Evolutionary conservation across 2,797 vertebrate genomes (phyloP), one percentile per base, ranked within the genome.

Genomic region (Nothura maculosa): DNA sequence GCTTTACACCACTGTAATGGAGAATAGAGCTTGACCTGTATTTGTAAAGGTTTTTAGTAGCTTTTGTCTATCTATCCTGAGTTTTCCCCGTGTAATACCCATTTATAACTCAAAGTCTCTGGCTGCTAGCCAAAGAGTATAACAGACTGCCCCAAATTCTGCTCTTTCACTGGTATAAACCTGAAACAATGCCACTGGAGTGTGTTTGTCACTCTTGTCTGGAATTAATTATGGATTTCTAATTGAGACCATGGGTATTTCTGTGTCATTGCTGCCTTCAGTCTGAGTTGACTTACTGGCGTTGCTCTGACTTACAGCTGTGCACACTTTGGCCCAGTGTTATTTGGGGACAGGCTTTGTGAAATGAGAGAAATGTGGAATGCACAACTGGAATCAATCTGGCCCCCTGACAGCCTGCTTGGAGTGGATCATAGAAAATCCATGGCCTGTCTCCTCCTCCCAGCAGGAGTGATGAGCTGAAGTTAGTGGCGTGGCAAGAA

Each of bases 271-370:
- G 67, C 92, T 91, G 91, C 91, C 68, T 96, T 91, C 67, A 80
- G 87, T 94, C 91, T 91, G 87, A 94, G 81, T 74, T 95, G 93
- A 84, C 95, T 93, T 96, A 91, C 87, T 94, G 94, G 92, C 21
- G 4, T 93, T 95, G 74, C 89, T 94, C 89, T 94, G 94, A 93
- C 92, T 94, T 94, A 94, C 95, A 95, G 92, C 93, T 95, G 93
- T 95, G 94, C 95, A 84, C 93, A 43, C 81, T 96, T 96, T 93
- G 94, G 96, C 95, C 92, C 93, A 94, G 48, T 95, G 96, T 96
- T 96, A 93, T 95, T 95, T 93, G 89, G 95, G 93, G 95, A 95
- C 94, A 95, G 87, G 91, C 92, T 95, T 94, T 95, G 93, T 96
- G 94, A 95, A 95, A 95, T 92, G 94, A 68, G 91, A 95, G 92